These are phyloP conservation scores for Yponomeuta cagnagella DNA, from an alignment of 2,888 invertebrate genomes.

Conservation along the genomic window DNA sequence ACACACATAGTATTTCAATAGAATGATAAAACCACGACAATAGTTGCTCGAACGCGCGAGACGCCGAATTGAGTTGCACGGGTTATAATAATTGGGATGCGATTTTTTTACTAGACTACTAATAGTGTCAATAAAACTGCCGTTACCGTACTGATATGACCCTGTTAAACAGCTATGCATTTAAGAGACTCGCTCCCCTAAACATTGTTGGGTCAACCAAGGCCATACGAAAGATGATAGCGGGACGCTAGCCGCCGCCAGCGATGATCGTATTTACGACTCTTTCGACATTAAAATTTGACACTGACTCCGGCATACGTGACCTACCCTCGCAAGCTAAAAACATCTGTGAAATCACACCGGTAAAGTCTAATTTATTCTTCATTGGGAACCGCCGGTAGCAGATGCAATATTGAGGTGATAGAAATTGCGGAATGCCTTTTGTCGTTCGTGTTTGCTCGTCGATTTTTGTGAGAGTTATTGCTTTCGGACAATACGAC, in stretches of 20 bases:
- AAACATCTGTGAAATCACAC: background rate
- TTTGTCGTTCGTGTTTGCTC: background rate
- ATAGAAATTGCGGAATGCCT: slow-evolving; percentile 8
- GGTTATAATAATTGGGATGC: too few species aligned
- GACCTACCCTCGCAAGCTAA: background rate
- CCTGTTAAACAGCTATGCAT: background rate
- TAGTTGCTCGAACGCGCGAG: too few species aligned
- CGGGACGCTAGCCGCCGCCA: background rate
- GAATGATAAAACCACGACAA: too few species aligned
- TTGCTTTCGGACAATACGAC: background rate
- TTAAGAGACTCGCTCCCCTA: background rate
- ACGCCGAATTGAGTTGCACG: too few species aligned
- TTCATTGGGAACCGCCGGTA: slow-evolving; percentile 14
- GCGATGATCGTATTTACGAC: background rate
- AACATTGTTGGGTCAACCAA: background rate
- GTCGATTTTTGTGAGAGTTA: slow-evolving; percentile 3
- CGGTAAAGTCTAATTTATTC: background rate
- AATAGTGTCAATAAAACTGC: too few species aligned
- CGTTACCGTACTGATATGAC: too few species aligned
- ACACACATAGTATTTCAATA: too few species aligned
- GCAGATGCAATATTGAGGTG: slow-evolving; percentile 36
- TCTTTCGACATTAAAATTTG: background rate
- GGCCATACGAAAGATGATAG: background rate
- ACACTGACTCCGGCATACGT: background rate
- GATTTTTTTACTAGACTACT: too few species aligned